Conservation (phyloP, 2,113 vertebrate genomes). For the Leptocoma aspasia region DNA sequence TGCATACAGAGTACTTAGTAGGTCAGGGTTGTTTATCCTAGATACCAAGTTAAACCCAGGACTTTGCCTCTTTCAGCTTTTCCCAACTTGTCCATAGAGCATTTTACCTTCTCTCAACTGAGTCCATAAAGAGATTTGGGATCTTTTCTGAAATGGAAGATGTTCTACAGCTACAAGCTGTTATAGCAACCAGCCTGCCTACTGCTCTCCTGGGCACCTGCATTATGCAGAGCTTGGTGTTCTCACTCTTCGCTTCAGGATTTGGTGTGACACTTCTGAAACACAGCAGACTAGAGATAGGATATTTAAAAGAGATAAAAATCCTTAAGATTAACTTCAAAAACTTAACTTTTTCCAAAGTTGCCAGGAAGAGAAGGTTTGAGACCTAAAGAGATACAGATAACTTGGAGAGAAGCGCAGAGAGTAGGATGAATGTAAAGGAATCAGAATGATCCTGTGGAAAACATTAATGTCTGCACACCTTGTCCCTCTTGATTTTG, state of each 20-base stretch:
- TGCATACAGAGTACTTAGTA: background rate
- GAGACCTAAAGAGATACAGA: background rate
- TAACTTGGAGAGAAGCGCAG: background rate
- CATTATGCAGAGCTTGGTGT: slow-evolving; percentile 35
- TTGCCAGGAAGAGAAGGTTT: background rate
- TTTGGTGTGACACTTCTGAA: slow-evolving; percentile 20
- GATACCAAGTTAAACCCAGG: background rate
- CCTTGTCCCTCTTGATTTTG: background rate
- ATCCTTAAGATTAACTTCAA: background rate
- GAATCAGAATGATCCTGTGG: background rate
- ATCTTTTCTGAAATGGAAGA: slow-evolving; percentile 48
- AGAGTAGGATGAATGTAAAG: background rate
- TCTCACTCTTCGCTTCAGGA: slow-evolving; percentile 14
- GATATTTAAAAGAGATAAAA: slow-evolving; percentile 10
- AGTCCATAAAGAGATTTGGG: slow-evolving; percentile 61
- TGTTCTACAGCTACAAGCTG: slow-evolving; percentile 47
- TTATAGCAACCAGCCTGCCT: slow-evolving; percentile 45
- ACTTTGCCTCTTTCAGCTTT: slow-evolving; percentile 27
- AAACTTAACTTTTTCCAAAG: background rate
- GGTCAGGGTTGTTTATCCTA: slow-evolving; percentile 14
- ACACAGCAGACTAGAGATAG: background rate
- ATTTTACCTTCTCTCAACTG: slow-evolving; percentile 42
- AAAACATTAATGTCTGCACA: background rate
- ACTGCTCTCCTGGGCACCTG: slow-evolving; percentile 48
- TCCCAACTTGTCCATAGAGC: background rate